Percentiles rank a stretch among this genome's conserved stretches.
These are phyloP conservation scores for Ondatra zibethicus DNA, from an alignment of 2,113 vertebrate genomes.

Conservation along the genomic window DNA sequence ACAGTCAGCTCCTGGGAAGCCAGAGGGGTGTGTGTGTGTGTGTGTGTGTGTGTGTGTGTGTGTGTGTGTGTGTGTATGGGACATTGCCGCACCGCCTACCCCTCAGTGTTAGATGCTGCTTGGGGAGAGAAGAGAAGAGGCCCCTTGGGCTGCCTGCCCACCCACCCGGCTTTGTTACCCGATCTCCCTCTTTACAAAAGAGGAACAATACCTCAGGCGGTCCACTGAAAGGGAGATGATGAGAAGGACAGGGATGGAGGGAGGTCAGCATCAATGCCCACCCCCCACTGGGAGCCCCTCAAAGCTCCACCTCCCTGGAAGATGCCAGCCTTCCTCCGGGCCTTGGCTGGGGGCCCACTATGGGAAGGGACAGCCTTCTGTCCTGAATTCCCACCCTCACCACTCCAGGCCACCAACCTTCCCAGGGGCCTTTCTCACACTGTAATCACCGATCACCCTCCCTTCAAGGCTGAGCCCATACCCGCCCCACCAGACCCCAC, in stretches of 20 bases:
- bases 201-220: constrained; percentile 59
- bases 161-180: constrained; percentile 76
- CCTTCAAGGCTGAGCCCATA: background rate
- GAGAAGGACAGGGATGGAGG: constrained; percentile 33
- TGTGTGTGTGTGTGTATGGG: background rate
- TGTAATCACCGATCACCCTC: background rate
- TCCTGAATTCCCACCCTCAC: background rate
- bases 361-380: background rate
- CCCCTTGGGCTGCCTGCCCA: constrained; percentile 70
- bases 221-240: constrained; percentile 72
- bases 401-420: background rate
- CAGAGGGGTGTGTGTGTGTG: constrained; percentile 20
- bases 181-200: constrained; percentile 73
- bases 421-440: background rate
- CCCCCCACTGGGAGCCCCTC: constrained; percentile 4
- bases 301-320: background rate
- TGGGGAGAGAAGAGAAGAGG: constrained; percentile 53
- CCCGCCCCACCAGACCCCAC: background rate
- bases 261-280: constrained; percentile 17
- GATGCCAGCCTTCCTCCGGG: background rate
- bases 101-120: constrained; percentile 62
- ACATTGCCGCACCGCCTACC: background rate
- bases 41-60: no score
- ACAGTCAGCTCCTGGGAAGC: constrained; percentile 63
- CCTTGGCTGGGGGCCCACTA: background rate